phyloP scores from a whole-genome alignment of 2,888 invertebrate genomes.

The Cataglyphis livida region DNA sequence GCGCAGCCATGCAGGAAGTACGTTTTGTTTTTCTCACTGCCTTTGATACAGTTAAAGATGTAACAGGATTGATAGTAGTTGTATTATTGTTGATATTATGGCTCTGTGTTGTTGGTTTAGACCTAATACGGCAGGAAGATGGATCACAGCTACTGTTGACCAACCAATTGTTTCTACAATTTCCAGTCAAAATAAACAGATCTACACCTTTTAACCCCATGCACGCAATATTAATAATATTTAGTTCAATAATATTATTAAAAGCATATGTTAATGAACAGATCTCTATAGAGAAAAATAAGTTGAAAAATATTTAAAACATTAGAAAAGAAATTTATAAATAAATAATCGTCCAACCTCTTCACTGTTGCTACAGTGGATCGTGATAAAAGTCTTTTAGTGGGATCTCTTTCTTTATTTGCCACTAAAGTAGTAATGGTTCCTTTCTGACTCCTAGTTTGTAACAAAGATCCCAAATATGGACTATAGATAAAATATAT shows the following conservation, averaged over 20 bases:
- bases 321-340: not conserved
- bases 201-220: slow-evolving; percentile 28
- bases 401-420: slow-evolving; percentile 80
- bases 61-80: slow-evolving; percentile 72
- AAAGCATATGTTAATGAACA: slow-evolving; percentile 36
- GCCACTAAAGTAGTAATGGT: slow-evolving; percentile 75
- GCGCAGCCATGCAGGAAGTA: slow-evolving; percentile 72
- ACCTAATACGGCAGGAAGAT: slow-evolving; percentile 78
- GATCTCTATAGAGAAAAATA: not conserved
- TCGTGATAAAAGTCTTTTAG: slow-evolving; percentile 81
- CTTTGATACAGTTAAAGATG: slow-evolving; percentile 76
- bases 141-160: slow-evolving; percentile 80
- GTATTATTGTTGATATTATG: slow-evolving; percentile 74
- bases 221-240: slow-evolving; percentile 37
- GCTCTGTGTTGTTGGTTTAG: slow-evolving; percentile 79
- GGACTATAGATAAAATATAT: slow-evolving; percentile 77
- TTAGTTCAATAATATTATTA: slow-evolving; percentile 12
- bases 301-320: not conserved
- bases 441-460: slow-evolving; percentile 80
- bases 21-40: slow-evolving; percentile 82
- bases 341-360: slow-evolving; percentile 76
- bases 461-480: slow-evolving; percentile 82
- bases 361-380: slow-evolving; percentile 80
- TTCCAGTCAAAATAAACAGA: slow-evolving; percentile 60
- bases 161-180: slow-evolving; percentile 81